Percentiles rank a stretch among this genome's conserved stretches.
Conservation (phyloP, 2,113 vertebrate species). For the Chaetodon auriga region DNA sequence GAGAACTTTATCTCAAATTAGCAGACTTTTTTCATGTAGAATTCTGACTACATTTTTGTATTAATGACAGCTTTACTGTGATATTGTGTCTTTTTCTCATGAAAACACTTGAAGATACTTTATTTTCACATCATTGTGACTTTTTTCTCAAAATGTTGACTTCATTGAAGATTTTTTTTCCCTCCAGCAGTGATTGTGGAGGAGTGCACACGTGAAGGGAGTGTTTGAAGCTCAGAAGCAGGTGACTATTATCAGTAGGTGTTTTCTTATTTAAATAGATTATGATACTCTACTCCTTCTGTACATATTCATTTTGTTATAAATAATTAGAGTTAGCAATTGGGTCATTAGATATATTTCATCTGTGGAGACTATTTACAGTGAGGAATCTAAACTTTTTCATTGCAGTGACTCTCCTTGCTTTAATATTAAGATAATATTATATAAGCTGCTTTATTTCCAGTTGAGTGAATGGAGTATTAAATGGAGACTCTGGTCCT, state of each 20-base stretch:
- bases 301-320: constrained; percentile 14
- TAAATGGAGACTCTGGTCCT: neutral
- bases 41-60: neutral
- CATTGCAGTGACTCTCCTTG: neutral
- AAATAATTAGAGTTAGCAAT: constrained; percentile 23
- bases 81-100: neutral
- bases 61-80: neutral
- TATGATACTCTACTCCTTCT: neutral
- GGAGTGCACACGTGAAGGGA: constrained; percentile 12
- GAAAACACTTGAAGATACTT: neutral
- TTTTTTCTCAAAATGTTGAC: neutral
- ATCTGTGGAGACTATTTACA: constrained; percentile 36
- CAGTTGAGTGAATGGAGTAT: neutral
- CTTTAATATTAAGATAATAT: neutral
- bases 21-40: too few species aligned
- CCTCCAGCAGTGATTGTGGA: neutral
- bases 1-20: too few species aligned
- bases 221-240: constrained; percentile 1
- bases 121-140: neutral
- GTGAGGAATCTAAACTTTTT: constrained; percentile 3
- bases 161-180: neutral
- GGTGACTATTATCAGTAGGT: constrained; percentile 8
- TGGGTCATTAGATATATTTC: constrained; percentile 16
- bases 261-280: constrained; percentile 9
- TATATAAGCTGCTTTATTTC: neutral